These are phyloP conservation scores for Leucoraja ocellata DNA, from an alignment of 2,797 vertebrate genomes.

Conservation along the genomic window DNA sequence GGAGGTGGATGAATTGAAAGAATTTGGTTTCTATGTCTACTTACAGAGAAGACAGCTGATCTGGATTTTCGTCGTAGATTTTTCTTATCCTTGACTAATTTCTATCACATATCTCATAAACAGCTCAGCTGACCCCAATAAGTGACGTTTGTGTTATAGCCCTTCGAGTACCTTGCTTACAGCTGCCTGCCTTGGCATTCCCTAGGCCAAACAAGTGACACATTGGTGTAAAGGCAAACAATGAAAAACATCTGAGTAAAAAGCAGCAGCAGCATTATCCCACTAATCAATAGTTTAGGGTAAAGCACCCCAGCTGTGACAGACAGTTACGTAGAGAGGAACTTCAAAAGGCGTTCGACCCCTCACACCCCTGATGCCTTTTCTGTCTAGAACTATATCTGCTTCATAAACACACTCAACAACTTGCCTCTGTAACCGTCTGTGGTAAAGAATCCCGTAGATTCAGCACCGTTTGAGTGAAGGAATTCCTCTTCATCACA, in stretches of 20 bases:
- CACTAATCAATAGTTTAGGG: neutral
- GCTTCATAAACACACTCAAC: too few relatives aligned
- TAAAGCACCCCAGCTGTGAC: neutral
- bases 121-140: neutral
- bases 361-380: too few relatives aligned
- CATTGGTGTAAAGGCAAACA: neutral
- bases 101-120: neutral
- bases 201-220: neutral
- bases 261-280: neutral
- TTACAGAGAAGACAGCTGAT: neutral
- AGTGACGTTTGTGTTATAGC: neutral
- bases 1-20: neutral
- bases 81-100: neutral
- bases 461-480: too few relatives aligned
- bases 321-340: too few relatives aligned
- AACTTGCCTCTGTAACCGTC: too few relatives aligned
- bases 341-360: neutral
- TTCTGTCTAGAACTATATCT: too few relatives aligned
- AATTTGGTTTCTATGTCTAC: neutral
- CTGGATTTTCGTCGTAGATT: neutral
- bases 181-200: neutral
- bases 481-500: too few relatives aligned
- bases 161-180: neutral
- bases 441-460: too few relatives aligned
- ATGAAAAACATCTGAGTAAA: neutral